Evolutionary conservation across 2,888 invertebrate species (phyloP), one percentile per base, ranked within the genome.

Genomic region (Baronia brevicornis): DNA sequence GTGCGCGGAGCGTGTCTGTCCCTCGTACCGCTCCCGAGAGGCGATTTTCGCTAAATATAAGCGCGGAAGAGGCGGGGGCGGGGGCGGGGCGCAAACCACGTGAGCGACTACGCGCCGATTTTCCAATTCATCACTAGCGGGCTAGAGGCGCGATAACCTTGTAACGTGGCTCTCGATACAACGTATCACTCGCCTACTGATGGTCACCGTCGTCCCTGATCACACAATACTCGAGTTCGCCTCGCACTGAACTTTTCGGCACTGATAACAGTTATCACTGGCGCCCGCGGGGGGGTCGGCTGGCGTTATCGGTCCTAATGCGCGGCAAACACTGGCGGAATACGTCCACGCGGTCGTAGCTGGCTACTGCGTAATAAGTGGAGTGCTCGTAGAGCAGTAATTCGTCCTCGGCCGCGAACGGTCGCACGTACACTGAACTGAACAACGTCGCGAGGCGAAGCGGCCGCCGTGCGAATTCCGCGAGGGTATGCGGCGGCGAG

Each of bases 11-110:
- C 63, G 63, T 61, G 60, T 60, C 72, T 56, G 67, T n/a, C 68
- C 68, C 69, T 82, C 74, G 71, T 72, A 54, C 72, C 67, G 77
- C 61, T 75, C 72, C 75, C 77, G 79, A 84, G 78, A 80, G 80
- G 73, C 68, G 77, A 82, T 80, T 80, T 80, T 82, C 79, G 82
- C 82, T 82, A 84, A 84, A 84, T 82, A 82, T 82, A 84, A 74
- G 77, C 60, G 72, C 72, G 66, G 67, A 38, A 62, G 57, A 69
- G 66, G 57, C 70, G 72, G 73, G 73, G 78, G 75, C 75, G 74
- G 78, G 78, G 77, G 78, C 73, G 80, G 77, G 74, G 73, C 75
- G 66, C 63, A 54, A 58, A 82, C 82, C 80, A 80, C 80, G 80
- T 82, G 80, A 82, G 78, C 70, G 70, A 74, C 80, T 82, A 82